A percentile compares a stretch with the other conserved stretches of the same genome.
phyloP scores from a whole-genome alignment of 2,888 invertebrate genomes.

The Agriopis marginaria region DNA sequence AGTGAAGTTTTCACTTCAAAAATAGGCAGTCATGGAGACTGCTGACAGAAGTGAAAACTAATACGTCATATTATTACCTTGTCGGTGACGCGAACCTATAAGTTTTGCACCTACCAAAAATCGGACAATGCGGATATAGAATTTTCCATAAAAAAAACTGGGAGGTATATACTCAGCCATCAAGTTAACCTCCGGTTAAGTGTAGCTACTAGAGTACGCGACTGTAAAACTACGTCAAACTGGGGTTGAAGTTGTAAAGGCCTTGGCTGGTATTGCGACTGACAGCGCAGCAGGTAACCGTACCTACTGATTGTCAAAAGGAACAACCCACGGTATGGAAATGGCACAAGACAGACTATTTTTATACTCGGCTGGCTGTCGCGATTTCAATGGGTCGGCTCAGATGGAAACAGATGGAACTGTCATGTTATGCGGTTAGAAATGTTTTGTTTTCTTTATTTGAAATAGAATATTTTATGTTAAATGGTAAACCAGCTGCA shows the following conservation, averaged over 20 bases:
- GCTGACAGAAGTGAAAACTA: too few species aligned
- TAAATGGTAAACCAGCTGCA: neutral
- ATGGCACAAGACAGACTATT: slow-evolving; percentile 55
- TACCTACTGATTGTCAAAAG: slow-evolving; percentile 7
- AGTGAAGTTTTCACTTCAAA: too few species aligned
- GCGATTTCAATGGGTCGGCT: slow-evolving; percentile 52
- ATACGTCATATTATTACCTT: too few species aligned
- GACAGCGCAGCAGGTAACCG: slow-evolving; percentile 52
- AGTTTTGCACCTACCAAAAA: too few species aligned
- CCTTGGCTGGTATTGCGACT: slow-evolving; percentile 35
- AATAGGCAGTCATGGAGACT: too few species aligned
- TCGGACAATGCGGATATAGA: too few species aligned
- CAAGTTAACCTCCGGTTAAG: slow-evolving; percentile 44
- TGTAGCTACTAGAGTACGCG: slow-evolving; percentile 63
- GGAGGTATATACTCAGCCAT: slow-evolving; percentile 4
- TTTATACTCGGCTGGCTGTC: slow-evolving; percentile 55
- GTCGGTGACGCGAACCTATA: too few species aligned
- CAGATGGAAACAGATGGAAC: slow-evolving; percentile 36
- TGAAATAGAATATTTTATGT: slow-evolving; percentile 10
- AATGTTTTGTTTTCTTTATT: slow-evolving; percentile 28
- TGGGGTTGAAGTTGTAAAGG: slow-evolving; percentile 58
- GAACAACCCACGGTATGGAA: slow-evolving; percentile 48
- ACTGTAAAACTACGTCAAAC: slow-evolving; percentile 50
- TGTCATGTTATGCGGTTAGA: slow-evolving; percentile 33
- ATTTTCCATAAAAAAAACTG: too few species aligned